Evolutionary conservation across 2,113 vertebrate genomes (phyloP), one percentile per base, ranked within the genome.

Genomic region (Monarcha castaneiventris): DNA sequence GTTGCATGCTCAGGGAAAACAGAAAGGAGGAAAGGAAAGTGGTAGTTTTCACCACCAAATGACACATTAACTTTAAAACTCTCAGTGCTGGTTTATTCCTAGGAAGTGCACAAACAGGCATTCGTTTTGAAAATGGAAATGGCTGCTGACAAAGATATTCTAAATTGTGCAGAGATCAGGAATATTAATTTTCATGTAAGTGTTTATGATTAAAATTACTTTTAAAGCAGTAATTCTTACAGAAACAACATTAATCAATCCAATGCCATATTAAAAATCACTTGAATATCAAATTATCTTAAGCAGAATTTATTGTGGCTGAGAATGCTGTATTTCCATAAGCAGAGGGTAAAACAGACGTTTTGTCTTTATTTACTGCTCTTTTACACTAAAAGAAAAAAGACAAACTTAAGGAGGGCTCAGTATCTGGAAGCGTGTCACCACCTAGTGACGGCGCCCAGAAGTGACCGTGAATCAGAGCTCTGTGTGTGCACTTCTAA

Each of bases 371-470:
- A 89, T 84, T 86, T 52, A 19, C 41, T 72, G 29, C 52, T 67
- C n/a, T 52, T 88, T 72, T 58, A 51, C 18, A 21, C 16, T 7
- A 15, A 35, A 78, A 41, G 4, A n/a, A 75, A 73, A 46, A 74
- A 51, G 20, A 39, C 27, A n/a, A 35, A 48, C 11, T 5, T 56
- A 86, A 41, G 55, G 30, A 73, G 13, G 13, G 41, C 41, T 82
- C 4, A 0, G 41, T 82, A 12, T 51, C 27, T 64, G 93, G 87
- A 82, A 94, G 33, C 32, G 30, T 92, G 86, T 90, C 96, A 88
- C 96, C 96, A 92, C 79, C 96, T 97, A 96, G 93, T 75, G 96
- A 74, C 68, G 8, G 88, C 86, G 26, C 11, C 52, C 61, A 78
- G 92, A 49, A 96, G n/a, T 12, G 32, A 6, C 75, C 26, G 30